A percentile compares a stretch with the other conserved stretches of the same genome.
phyloP scores from a whole-genome alignment of 2,113 vertebrate genomes.

The Tragelaphus scriptus region DNA sequence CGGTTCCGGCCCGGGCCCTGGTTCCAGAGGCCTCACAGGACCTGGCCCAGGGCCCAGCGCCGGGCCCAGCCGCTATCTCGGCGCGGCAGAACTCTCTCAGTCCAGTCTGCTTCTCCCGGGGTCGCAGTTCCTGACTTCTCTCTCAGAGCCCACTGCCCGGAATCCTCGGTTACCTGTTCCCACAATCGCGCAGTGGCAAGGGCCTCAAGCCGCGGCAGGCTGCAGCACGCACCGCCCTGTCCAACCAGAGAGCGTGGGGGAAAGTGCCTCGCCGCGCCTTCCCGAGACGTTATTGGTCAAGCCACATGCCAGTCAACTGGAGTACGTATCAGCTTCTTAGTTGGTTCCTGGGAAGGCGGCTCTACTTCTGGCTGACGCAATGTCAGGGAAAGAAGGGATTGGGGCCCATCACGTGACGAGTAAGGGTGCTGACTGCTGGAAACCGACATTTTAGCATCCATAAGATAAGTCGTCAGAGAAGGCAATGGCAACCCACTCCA shows the following conservation, averaged over 20 bases:
- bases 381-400: neutral
- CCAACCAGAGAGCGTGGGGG: conserved; percentile 33
- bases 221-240: too few species aligned
- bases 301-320: neutral
- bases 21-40: neutral
- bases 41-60: neutral
- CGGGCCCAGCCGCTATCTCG: too few species aligned
- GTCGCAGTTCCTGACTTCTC: neutral
- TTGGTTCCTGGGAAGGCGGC: neutral
- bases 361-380: conserved; percentile 73
- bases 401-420: neutral
- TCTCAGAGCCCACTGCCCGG: accelerated
- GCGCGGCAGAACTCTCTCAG: neutral
- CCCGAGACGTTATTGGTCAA: neutral
- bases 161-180: neutral
- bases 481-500: neutral
- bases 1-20: neutral
- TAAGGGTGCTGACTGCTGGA: accelerated
- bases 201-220: accelerated
- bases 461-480: neutral
- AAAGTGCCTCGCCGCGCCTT: neutral
- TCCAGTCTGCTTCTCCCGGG: neutral
- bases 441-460: neutral
- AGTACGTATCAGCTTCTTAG: neutral
- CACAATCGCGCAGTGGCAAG: accelerated